phyloP scores from a whole-genome alignment of 2,888 invertebrate genomes.

The Poecilus cupreus region DNA sequence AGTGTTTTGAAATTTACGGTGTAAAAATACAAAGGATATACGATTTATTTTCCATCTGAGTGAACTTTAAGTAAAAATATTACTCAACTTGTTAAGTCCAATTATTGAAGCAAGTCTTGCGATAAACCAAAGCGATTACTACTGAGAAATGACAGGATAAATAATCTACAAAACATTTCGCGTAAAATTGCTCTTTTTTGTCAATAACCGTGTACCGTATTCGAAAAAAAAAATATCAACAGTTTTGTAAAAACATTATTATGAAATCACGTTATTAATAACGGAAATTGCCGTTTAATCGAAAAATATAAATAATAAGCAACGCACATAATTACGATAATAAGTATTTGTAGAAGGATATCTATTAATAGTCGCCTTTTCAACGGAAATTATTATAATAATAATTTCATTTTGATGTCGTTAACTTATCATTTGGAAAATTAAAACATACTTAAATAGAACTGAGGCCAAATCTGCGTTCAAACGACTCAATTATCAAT shows the following conservation, averaged over 20 bases:
- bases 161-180: constrained; percentile 10
- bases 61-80: constrained; percentile 4
- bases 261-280: not conserved
- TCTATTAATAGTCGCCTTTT: not conserved
- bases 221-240: not conserved
- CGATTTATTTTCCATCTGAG: constrained; percentile 3
- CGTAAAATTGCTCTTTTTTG: not conserved
- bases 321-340: not conserved
- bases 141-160: constrained; percentile 26
- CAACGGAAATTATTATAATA: not conserved
- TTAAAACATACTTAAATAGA: no score
- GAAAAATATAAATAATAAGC: not conserved
- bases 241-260: not conserved
- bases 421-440: no score
- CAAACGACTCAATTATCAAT: no score
- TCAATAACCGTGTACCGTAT: not conserved
- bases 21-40: not conserved
- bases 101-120: constrained; percentile 14
- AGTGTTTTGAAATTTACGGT: not conserved
- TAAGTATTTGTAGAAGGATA: not conserved
- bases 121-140: constrained; percentile 4
- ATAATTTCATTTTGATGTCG: not conserved
- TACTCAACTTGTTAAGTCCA: constrained; percentile 9
- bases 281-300: constrained; percentile 16
- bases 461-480: no score